A percentile compares a stretch with the other conserved stretches of the same genome.
Evolutionary conservation across 2,797 vertebrate species (phyloP).

Genomic region (Adrianichthys oophorus): DNA sequence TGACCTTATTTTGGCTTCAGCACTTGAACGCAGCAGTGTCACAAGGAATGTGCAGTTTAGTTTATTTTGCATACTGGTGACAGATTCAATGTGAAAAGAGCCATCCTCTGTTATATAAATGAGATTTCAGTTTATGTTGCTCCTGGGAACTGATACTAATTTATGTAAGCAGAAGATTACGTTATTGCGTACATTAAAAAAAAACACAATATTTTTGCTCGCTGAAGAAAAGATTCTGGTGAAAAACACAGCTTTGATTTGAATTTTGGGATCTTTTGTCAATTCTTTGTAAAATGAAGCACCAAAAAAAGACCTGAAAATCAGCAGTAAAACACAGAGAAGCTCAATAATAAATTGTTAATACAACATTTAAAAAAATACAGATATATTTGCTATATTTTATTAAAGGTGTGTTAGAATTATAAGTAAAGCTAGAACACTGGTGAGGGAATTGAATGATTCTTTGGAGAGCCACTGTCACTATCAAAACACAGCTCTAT

Average conservation of each 20-base stretch:
- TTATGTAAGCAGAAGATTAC: conserved; percentile 14
- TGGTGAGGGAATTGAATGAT: too few species aligned
- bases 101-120: conserved; percentile 46
- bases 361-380: conserved; percentile 1
- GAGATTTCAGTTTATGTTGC: conserved; percentile 47
- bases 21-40: conserved; percentile 7
- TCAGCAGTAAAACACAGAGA: conserved; percentile 15
- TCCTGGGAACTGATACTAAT: conserved; percentile 11
- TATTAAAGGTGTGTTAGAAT: too few species aligned
- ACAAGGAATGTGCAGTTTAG: conserved; percentile 25
- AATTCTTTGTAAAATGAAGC: neutral
- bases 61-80: conserved; percentile 4
- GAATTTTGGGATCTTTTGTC: neutral
- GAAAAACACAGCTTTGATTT: neutral
- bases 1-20: conserved; percentile 33
- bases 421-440: too few species aligned
- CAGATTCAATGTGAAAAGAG: conserved; percentile 31
- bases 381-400: neutral
- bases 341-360: conserved; percentile 25
- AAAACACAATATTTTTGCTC: neutral
- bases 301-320: too few species aligned
- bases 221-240: neutral
- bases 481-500: too few species aligned
- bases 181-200: conserved; percentile 10
- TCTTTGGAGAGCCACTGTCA: too few species aligned